Evolutionary conservation across 2,113 vertebrate genomes (phyloP).

Genomic region (Stigmatopora nigra): DNA sequence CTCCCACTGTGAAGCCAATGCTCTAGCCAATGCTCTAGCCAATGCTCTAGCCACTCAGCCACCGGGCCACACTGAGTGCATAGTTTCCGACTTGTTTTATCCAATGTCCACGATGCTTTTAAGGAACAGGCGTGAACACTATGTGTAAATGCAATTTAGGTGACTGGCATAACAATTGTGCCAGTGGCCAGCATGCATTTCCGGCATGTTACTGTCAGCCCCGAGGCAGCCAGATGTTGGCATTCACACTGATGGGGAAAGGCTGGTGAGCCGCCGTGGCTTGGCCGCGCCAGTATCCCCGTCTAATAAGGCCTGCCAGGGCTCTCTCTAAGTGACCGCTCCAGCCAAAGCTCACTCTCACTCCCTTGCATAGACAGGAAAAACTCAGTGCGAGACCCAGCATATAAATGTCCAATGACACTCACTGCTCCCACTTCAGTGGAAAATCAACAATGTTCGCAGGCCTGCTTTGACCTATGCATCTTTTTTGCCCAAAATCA

Average conservation of each 20-base stretch:
- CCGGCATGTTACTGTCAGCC: conserved; percentile 18
- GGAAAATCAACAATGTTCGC: conserved; percentile 23
- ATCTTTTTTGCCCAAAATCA: conserved; percentile 14
- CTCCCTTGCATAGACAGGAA: conserved; percentile 45
- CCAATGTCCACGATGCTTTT: too few relatives aligned
- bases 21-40: too few relatives aligned
- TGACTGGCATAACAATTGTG: conserved; percentile 36
- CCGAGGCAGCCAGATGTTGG: conserved; percentile 36
- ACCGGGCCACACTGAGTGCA: too few relatives aligned
- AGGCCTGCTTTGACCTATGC: conserved; percentile 1
- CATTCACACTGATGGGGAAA: conserved; percentile 52
- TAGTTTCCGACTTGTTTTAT: too few relatives aligned
- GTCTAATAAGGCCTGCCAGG: conserved; percentile 41
- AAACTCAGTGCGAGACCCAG: conserved; percentile 30
- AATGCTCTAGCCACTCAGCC: too few relatives aligned
- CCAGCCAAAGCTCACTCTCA: conserved; percentile 41
- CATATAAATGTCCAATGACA: conserved; percentile 30
- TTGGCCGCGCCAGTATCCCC: conserved; percentile 36
- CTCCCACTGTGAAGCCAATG: too few relatives aligned
- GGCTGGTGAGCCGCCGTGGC: conserved; percentile 33
- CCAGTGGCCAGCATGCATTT: conserved; percentile 38
- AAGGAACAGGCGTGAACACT: neutral
- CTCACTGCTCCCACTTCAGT: conserved; percentile 3
- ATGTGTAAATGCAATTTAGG: neutral
- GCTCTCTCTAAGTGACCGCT: conserved; percentile 38